Percentiles rank a stretch among this genome's conserved stretches.
Conservation (phyloP, 2,797 vertebrate species). For the Ceyx erithaca region DNA sequence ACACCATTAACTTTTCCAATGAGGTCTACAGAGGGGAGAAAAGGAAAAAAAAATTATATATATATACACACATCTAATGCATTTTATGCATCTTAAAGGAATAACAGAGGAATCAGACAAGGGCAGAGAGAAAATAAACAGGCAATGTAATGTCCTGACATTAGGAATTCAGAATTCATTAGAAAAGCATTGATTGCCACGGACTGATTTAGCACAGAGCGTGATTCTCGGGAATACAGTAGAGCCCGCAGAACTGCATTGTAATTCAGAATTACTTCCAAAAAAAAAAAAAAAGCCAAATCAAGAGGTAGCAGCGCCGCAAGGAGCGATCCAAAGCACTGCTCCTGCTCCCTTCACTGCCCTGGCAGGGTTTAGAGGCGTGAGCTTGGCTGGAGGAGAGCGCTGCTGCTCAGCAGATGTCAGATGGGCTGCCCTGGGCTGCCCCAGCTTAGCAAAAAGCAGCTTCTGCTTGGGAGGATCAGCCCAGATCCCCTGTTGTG, state of each 20-base stretch:
- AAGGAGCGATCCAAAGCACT: neutral
- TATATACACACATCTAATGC: neutral
- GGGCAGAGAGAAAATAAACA: constrained; percentile 72
- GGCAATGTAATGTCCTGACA: constrained; percentile 63
- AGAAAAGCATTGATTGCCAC: constrained; percentile 80
- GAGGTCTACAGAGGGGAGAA: constrained; percentile 59
- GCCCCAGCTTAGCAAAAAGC: neutral
- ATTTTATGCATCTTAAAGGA: constrained; percentile 15
- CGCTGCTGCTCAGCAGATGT: neutral
- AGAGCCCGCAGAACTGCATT: constrained; percentile 52
- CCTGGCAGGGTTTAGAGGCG: neutral
- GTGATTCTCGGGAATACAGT: constrained; percentile 69
- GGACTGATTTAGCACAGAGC: constrained; percentile 75
- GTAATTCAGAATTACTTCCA: constrained; percentile 70
- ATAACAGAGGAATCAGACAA: constrained; percentile 38
- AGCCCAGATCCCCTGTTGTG: fast-evolving
- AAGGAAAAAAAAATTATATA: neutral
- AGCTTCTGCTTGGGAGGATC: neutral
- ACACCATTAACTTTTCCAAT: constrained; percentile 77
- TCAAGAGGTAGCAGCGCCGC: neutral
- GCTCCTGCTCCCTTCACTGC: neutral
- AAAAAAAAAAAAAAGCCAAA: neutral
- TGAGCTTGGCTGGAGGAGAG: fast-evolving
- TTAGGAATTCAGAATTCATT: constrained; percentile 81
- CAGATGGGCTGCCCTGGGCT: neutral